Conservation (phyloP, 2,888 invertebrate species). For the Pristionchus fissidentatus region DNA sequence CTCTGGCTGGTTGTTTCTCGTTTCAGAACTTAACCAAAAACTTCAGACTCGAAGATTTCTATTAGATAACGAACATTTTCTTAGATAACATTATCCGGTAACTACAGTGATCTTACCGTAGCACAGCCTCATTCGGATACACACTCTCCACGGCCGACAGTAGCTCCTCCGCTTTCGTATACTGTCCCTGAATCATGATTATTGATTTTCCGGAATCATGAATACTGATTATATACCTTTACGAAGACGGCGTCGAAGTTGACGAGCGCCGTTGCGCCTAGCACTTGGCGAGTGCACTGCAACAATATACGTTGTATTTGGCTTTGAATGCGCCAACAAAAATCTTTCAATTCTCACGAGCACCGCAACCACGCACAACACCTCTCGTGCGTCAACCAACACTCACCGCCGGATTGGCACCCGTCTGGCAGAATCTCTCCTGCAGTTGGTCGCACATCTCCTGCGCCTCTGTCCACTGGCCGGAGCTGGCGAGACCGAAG, state of each 20-base stretch:
- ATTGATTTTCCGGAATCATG: background rate
- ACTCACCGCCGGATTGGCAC: slow-evolving; percentile 24
- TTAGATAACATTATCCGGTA: no score
- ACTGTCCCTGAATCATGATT: slow-evolving; percentile 18
- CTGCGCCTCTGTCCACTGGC: slow-evolving; percentile 3
- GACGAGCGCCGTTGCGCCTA: slow-evolving; percentile 21
- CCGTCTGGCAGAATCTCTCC: slow-evolving; percentile 16
- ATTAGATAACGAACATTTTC: no score
- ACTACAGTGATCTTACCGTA: slow-evolving; percentile 27
- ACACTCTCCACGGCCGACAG: slow-evolving; percentile 29
- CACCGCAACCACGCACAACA: no score
- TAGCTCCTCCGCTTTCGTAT: background rate
- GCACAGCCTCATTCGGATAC: slow-evolving; percentile 35
- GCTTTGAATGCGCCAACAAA: no score
- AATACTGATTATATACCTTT: background rate
- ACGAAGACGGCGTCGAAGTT: slow-evolving; percentile 37
- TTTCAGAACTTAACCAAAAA: no score
- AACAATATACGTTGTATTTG: background rate
- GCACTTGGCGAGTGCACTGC: slow-evolving; percentile 30
- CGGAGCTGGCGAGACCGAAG: slow-evolving; percentile 4
- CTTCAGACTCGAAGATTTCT: no score
- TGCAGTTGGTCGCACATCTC: background rate
- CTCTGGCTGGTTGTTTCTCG: no score
- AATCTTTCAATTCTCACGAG: no score
- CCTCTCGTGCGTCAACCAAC: background rate